Evolutionary conservation across 2,113 vertebrate species (phyloP), one percentile per base, ranked within the genome.

Genomic region (Pseudorhombus dupliciocellatus): DNA sequence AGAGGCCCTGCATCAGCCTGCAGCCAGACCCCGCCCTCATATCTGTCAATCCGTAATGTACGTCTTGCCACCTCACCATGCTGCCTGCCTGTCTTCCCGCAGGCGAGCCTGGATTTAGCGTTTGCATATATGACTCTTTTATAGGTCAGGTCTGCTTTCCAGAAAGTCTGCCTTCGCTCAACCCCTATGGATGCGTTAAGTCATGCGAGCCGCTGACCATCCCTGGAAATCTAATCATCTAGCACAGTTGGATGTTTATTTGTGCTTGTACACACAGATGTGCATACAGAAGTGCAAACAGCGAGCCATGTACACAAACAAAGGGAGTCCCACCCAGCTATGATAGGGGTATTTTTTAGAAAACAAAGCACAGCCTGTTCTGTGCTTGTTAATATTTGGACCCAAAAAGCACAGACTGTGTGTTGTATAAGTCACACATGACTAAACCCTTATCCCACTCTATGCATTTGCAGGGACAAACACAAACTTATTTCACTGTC

Each of bases 241-340:
- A 80, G 87, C 85, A 84, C 87, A 80, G 86, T 71, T 79, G 79
- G 85, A 76, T 87, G 81, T 85, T 84, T 92, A 82, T 87, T 87
- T 85, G 86, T 58, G 78, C 63, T 59, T 66, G 81, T 76, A 90
- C 85, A 89, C 90, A 91, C 90, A 92, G 88, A 89, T 91, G 90
- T 90, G 83, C 84, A 92, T 81, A 88, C 87, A 90, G 79, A 30
- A 56, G 80, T 44, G 84, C 83, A 83, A 87, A 89, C 80, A 85
- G 73, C 34, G 75, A 57, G 52, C 37, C 79, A 52, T 68, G 73
- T 70, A 78, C 79, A 77, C 87, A 87, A 81, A 84, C 73, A 87
- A 83, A 80, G 64, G 67, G 34, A 75, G 62, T 66, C 40, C 70
- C 58, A 73, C 57, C 70, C 78, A 59, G 53, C 56, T 20, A 58